A percentile compares a stretch with the other conserved stretches of the same genome.
These are phyloP conservation scores for Sorex araneus DNA, from an alignment of 2,113 vertebrate species.

Conservation along the genomic window DNA sequence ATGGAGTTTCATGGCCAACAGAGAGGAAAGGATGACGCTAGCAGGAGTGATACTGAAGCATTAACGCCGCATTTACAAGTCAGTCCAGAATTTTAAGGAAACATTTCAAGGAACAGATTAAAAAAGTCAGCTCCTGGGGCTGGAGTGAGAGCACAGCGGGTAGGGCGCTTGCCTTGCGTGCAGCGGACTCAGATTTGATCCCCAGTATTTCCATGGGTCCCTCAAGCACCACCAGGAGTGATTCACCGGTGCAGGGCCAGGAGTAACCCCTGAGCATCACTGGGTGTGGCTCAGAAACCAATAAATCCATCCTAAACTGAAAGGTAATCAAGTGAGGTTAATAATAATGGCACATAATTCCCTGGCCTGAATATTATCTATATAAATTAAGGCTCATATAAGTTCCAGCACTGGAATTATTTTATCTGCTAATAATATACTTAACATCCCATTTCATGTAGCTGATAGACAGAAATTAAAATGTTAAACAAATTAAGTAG, in stretches of 20 bases:
- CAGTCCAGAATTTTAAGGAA: not conserved
- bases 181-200: too few species aligned
- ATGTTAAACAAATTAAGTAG: conserved; percentile 69
- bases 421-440: conserved; percentile 56
- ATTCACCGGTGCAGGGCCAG: not conserved
- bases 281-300: not conserved
- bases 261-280: too few species aligned
- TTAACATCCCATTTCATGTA: conserved; percentile 16
- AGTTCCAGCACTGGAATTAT: conserved; percentile 35
- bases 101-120: not conserved
- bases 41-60: not conserved
- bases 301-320: not conserved
- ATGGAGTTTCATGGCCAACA: not conserved
- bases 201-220: too few species aligned
- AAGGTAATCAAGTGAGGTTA: not conserved
- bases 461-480: conserved; percentile 57
- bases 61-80: not conserved
- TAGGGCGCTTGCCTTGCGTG: too few species aligned
- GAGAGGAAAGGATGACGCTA: not conserved
- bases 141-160: too few species aligned
- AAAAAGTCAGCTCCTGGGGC: not conserved
- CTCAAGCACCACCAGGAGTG: too few species aligned
- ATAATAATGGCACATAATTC: not conserved
- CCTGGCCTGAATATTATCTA: conserved; percentile 14
- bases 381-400: conserved; percentile 44